Evolutionary conservation across 2,888 invertebrate species (phyloP).

Genomic region (Agrotis segetum): DNA sequence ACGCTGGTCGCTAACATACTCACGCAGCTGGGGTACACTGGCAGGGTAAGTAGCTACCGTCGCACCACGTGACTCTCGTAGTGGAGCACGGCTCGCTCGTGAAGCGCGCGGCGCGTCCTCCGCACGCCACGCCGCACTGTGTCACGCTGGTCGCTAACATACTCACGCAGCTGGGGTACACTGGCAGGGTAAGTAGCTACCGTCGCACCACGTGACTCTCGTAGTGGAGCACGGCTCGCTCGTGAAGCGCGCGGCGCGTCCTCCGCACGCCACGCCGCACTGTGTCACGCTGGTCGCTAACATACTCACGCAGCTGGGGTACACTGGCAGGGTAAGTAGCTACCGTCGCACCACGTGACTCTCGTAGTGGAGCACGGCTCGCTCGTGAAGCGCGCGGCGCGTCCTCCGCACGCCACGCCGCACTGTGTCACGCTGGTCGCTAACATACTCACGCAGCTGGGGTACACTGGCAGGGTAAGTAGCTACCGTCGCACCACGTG

Average conservation of each 20-base stretch:
- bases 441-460: conserved; percentile 93
- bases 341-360: conserved; percentile 91
- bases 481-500: conserved; percentile 90
- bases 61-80: conserved; percentile 93
- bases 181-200: conserved; percentile 90
- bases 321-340: conserved; percentile 92
- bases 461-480: conserved; percentile 93
- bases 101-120: conserved; percentile 91
- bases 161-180: conserved; percentile 93
- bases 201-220: conserved; percentile 92
- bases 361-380: conserved; percentile 93
- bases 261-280: conserved; percentile 91
- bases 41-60: conserved; percentile 88
- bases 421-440: conserved; percentile 91
- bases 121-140: conserved; percentile 91
- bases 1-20: conserved; percentile 93
- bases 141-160: conserved; percentile 93
- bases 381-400: conserved; percentile 92
- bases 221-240: conserved; percentile 93
- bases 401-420: conserved; percentile 91
- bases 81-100: conserved; percentile 93
- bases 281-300: conserved; percentile 92
- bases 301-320: conserved; percentile 93
- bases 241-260: conserved; percentile 92
- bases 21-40: conserved; percentile 93